These are phyloP conservation scores for Netelia virgata DNA, from an alignment of 2,888 invertebrate genomes.

Conservation along the genomic window DNA sequence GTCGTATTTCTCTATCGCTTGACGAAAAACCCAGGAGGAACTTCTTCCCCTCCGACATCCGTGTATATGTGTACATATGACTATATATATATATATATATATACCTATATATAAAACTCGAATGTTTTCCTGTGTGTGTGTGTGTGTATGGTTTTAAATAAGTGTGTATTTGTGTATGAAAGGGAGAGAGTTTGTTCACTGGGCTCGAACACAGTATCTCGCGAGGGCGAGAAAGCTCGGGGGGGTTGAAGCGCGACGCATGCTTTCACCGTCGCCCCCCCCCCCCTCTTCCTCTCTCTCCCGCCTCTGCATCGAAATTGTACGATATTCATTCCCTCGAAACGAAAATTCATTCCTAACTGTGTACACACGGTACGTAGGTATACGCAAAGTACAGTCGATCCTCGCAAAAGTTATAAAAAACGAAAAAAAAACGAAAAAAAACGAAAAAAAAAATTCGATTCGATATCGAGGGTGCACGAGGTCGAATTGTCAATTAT, in stretches of 20 bases:
- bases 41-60: neutral
- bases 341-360: neutral
- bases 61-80: no score
- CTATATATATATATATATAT: neutral
- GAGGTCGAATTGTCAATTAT: no score
- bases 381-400: neutral
- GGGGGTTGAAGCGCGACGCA: neutral
- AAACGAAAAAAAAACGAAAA: neutral
- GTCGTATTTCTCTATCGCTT: constrained; percentile 23
- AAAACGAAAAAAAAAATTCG: neutral
- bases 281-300: no score
- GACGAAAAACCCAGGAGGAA: constrained; percentile 1
- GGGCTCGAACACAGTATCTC: constrained; percentile 16
- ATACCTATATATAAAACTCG: neutral
- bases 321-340: constrained; percentile 42
- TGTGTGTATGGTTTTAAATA: neutral
- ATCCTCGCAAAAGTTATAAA: neutral
- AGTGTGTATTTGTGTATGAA: neutral
- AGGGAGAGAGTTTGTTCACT: neutral
- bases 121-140: no score
- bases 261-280: constrained; percentile 27
- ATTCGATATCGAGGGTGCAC: no score
- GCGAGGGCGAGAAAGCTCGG: constrained; percentile 15
- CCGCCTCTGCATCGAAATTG: constrained; percentile 33
- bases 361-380: neutral